Evolutionary conservation across 2,113 vertebrate genomes (phyloP), one percentile per base, ranked within the genome.

Genomic region (Rhinoptilus africanus): DNA sequence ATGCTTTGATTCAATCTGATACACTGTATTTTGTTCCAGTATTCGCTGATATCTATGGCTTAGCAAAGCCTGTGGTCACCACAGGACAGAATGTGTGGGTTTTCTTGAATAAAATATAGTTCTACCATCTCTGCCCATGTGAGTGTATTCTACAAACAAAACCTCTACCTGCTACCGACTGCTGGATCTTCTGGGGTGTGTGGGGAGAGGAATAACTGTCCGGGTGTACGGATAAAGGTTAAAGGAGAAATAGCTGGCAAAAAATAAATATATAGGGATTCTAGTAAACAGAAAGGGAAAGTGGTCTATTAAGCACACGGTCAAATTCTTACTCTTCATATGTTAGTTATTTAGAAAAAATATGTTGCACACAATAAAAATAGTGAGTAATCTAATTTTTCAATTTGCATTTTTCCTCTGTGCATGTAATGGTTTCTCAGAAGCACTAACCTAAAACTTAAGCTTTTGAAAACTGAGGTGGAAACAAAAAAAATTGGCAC

Each of bases 81-180:
- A 95, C 92, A 95, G 95, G 92, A 62, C 78, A 68, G 96, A 93
- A 91, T 96, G 84, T 96, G 94, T 97, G 94, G 91, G 87, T 95
- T 97, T 97, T 97, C 96, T 92, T 96, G 92, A 97, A 97, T 97
- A 97, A 97, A 97, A 91, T 93, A 85, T 83, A 88, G 94, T 97
- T 96, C 95, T 95, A 95, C 87, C 81, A 92, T 56, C n/a, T 92
- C 77, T 95, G 89, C 87, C 81, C 57, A 94, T 79, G 95, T 97
- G 95, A 95, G 81, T 92, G 95, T 96, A 89, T 97, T 92, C 57
- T 57, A 74, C 84, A 82, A 95, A 57, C 64, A 73, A 56, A 93
- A 35, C 73, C 59, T 92, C 57, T 93, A 30, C 57, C 67, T 87
- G 80, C 72, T 89, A 18, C 69, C 1, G 12, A 39, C 57, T 90